A percentile compares a stretch with the other conserved stretches of the same genome.
phyloP scores from a whole-genome alignment of 2,888 invertebrate genomes.

The Parnassius glacialis region DNA sequence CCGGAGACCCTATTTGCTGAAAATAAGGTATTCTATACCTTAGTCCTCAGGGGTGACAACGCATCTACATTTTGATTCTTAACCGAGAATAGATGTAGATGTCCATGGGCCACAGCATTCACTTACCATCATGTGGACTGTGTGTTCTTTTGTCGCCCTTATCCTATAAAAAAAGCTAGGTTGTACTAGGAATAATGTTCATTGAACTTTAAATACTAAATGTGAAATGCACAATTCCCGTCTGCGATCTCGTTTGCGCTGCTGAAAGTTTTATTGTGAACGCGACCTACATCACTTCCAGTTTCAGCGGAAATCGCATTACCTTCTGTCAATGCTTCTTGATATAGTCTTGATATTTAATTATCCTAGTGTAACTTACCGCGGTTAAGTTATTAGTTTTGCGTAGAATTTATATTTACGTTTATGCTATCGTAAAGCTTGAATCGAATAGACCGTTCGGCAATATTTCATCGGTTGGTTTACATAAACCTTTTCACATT shows the following conservation, averaged over 20 bases:
- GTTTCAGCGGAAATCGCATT: constrained; percentile 6
- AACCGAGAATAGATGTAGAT: too few species aligned
- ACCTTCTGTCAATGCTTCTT: neutral
- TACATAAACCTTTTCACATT: constrained; percentile 21
- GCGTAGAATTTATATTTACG: constrained; percentile 12
- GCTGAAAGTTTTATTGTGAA: constrained; percentile 16
- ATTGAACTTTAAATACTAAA: neutral
- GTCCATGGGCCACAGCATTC: too few species aligned
- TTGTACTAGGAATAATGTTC: neutral
- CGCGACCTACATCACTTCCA: constrained; percentile 6
- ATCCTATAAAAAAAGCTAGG: too few species aligned
- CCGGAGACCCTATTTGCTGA: too few species aligned
- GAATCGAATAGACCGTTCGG: constrained; percentile 8
- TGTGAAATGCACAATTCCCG: constrained; percentile 1
- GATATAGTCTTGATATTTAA: constrained; percentile 6
- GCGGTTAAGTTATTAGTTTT: constrained; percentile 13
- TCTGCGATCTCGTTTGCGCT: constrained; percentile 8
- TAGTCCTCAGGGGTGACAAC: too few species aligned
- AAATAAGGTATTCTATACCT: too few species aligned
- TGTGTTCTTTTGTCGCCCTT: too few species aligned
- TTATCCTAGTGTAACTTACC: constrained; percentile 14
- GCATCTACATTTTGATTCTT: too few species aligned
- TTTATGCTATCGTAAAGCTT: constrained; percentile 15
- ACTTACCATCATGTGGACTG: too few species aligned
- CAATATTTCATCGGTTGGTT: constrained; percentile 9